These are phyloP conservation scores for Parthenolecanium corni DNA, from an alignment of 2,888 invertebrate species.

Conservation along the genomic window DNA sequence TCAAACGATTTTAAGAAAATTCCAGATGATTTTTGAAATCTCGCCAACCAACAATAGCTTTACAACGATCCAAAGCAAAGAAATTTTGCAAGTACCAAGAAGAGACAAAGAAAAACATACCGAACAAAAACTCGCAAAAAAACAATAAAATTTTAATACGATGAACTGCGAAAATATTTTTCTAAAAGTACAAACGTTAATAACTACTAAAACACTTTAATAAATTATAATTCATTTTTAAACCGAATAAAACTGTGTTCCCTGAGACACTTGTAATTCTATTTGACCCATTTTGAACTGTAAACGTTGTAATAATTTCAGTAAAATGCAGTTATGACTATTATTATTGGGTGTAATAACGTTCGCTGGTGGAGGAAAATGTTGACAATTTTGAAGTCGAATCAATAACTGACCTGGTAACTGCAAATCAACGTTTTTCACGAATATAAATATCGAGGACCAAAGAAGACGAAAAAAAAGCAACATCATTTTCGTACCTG, in stretches of 20 bases:
- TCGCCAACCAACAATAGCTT: background rate
- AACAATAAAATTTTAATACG: no score
- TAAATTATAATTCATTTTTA: conserved; percentile 39
- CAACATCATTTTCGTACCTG: conserved; percentile 44
- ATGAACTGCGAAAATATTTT: background rate
- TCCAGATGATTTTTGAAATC: no score
- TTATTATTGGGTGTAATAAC: conserved; percentile 40
- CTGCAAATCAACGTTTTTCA: conserved; percentile 42
- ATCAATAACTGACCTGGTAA: conserved; percentile 79
- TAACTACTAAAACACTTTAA: no score
- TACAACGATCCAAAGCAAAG: conserved; percentile 1
- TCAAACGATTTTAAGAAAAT: no score
- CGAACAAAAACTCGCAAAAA: background rate
- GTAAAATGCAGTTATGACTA: conserved; percentile 37
- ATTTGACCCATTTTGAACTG: conserved; percentile 98
- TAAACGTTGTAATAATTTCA: conserved; percentile 79
- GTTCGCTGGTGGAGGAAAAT: conserved; percentile 50
- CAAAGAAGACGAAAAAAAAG: background rate
- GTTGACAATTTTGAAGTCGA: conserved; percentile 76
- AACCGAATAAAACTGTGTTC: conserved; percentile 77
- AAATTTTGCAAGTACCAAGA: background rate
- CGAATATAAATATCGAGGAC: background rate
- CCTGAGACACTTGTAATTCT: conserved; percentile 80
- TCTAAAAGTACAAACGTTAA: background rate
- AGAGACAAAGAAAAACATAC: conserved; percentile 3